Conservation (phyloP, 2,113 vertebrate genomes). For the Ibidorhyncha struthersii region DNA sequence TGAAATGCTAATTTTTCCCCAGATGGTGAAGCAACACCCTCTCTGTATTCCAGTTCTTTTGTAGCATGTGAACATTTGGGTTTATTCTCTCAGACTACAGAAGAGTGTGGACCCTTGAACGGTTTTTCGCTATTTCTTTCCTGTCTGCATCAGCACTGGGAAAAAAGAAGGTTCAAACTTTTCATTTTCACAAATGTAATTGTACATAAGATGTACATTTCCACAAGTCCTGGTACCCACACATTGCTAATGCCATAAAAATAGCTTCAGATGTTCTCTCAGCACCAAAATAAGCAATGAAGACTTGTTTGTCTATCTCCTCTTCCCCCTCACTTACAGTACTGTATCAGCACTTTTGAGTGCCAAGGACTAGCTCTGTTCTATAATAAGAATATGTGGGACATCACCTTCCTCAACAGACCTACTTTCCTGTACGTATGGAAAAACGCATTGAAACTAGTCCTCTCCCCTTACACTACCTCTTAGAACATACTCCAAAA, state of each 20-base stretch:
- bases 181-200: neutral
- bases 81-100: conserved; percentile 6
- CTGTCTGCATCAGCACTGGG: neutral
- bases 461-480: neutral
- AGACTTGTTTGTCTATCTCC: neutral
- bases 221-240: neutral
- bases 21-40: conserved; percentile 64
- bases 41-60: conserved; percentile 56
- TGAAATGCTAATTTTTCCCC: conserved; percentile 71
- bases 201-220: neutral
- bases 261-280: conserved; percentile 25
- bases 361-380: neutral
- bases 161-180: neutral
- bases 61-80: conserved; percentile 50
- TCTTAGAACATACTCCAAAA: neutral
- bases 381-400: conserved; percentile 3
- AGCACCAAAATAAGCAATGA: conserved; percentile 25
- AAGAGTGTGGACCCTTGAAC: neutral
- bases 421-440: neutral
- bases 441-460: neutral
- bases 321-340: neutral
- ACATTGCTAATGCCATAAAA: neutral
- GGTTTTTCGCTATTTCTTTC: neutral
- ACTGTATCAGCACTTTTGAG: neutral
- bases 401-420: neutral